Evolutionary conservation across 2,113 vertebrate species (phyloP).

Genomic region (Ginglymostoma cirratum): DNA sequence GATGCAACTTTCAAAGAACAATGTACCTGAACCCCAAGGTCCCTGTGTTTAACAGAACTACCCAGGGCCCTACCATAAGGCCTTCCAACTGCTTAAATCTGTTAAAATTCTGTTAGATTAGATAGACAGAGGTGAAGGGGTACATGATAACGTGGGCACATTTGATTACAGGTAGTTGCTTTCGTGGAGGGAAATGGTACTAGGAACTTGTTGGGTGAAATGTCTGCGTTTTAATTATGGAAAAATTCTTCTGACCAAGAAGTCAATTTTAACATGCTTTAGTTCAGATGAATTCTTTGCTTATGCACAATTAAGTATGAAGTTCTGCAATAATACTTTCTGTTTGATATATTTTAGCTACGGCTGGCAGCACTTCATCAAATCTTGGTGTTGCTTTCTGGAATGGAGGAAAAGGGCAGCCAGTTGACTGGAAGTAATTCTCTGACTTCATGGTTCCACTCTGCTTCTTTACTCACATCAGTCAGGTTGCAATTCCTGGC

Average conservation of each 20-base stretch:
- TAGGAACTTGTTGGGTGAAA: neutral
- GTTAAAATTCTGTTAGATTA: too few species aligned
- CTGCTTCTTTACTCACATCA: constrained; percentile 82
- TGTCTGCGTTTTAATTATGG: neutral
- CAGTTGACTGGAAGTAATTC: constrained; percentile 56
- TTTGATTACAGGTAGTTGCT: too few species aligned
- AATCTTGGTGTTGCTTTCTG: constrained; percentile 85
- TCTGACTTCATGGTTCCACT: constrained; percentile 69
- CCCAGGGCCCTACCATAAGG: too few species aligned
- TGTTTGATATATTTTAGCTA: constrained; percentile 57
- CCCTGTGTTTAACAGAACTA: too few species aligned
- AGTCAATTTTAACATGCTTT: neutral
- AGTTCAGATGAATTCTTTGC: neutral
- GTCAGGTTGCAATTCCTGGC: constrained; percentile 91
- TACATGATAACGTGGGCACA: too few species aligned
- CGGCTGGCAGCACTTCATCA: constrained; percentile 93
- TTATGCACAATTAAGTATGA: neutral
- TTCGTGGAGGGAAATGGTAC: too few species aligned
- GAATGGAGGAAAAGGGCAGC: constrained; percentile 93
- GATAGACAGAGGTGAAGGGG: too few species aligned
- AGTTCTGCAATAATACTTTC: neutral
- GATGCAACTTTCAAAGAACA: too few species aligned
- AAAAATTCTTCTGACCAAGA: neutral
- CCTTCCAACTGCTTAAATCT: too few species aligned
- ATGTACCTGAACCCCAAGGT: too few species aligned